These are phyloP conservation scores for Drosophila persimilis DNA, from an alignment of 1,140 invertebrate species.

Conservation along the genomic window DNA sequence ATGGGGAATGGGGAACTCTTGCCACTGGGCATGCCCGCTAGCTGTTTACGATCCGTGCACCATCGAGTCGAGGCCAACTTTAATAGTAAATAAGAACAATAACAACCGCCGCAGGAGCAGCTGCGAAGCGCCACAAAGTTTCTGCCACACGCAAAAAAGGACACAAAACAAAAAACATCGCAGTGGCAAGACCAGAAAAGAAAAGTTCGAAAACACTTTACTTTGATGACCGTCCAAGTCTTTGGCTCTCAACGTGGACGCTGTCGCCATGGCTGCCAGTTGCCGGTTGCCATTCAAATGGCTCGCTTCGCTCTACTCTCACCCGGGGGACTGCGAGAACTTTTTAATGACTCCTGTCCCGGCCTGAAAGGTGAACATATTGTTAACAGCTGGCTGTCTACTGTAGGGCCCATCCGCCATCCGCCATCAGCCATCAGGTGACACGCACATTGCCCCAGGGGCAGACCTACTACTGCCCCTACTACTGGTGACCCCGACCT, in stretches of 20 bases:
- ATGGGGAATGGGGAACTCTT: conserved; percentile 15
- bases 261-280: conserved; percentile 53
- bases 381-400: conserved; percentile 18
- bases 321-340: conserved; percentile 33
- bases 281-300: conserved; percentile 41
- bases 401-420: neutral
- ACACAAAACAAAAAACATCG: conserved; percentile 24
- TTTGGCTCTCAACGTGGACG: conserved; percentile 38
- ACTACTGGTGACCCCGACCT: too few relatives aligned
- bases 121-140: conserved; percentile 58
- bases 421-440: neutral
- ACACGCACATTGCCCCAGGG: neutral
- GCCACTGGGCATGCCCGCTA: conserved; percentile 43
- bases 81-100: conserved; percentile 79
- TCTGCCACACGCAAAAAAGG: conserved; percentile 17
- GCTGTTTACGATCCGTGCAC: conserved; percentile 59
- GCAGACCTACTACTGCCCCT: too few relatives aligned
- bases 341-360: conserved; percentile 48
- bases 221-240: conserved; percentile 56
- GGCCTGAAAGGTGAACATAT: conserved; percentile 22
- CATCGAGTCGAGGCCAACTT: conserved; percentile 44
- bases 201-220: conserved; percentile 63
- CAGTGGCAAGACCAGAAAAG: conserved; percentile 26
- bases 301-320: conserved; percentile 52
- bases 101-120: conserved; percentile 67